phyloP scores from a whole-genome alignment of 92 coral and sea anemone genomes.

The Anthopleura xanthogrammica region DNA sequence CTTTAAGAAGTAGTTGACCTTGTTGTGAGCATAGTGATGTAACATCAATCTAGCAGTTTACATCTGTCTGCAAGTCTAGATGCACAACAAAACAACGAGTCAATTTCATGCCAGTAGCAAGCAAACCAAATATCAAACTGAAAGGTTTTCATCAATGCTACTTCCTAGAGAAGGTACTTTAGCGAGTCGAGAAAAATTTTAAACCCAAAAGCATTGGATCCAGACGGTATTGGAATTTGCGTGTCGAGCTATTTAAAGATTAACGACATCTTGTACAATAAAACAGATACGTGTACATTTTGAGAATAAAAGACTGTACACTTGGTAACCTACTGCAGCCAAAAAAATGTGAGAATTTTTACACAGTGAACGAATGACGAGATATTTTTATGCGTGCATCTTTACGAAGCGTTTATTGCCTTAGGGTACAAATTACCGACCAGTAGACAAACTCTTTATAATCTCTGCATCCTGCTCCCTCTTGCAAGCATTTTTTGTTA shows the following conservation, averaged over 20 bases:
- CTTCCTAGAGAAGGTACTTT: neutral
- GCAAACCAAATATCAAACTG: neutral
- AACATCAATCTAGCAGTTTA: neutral
- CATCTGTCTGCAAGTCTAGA: constrained; percentile 7
- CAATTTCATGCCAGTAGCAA: neutral
- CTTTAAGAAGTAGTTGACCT: constrained; percentile 2
- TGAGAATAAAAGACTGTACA: neutral
- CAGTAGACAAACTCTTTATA: neutral
- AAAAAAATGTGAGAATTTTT: no score
- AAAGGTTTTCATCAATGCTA: neutral
- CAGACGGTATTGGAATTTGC: constrained; percentile 12
- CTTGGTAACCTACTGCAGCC: no score
- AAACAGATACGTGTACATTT: neutral
- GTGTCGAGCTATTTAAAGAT: constrained; percentile 15
- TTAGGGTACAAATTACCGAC: neutral
- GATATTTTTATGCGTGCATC: neutral
- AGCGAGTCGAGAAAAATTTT: neutral
- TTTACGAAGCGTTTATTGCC: neutral
- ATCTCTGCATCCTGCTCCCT: neutral
- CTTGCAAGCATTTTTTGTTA: neutral
- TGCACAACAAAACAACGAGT: neutral
- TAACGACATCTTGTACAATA: constrained; percentile 10
- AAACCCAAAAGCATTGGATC: neutral
- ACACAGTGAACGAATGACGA: neutral
- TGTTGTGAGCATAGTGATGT: constrained; percentile 1